These are phyloP conservation scores for Limnephilus auricula DNA, from an alignment of 2,888 invertebrate species.

Conservation along the genomic window DNA sequence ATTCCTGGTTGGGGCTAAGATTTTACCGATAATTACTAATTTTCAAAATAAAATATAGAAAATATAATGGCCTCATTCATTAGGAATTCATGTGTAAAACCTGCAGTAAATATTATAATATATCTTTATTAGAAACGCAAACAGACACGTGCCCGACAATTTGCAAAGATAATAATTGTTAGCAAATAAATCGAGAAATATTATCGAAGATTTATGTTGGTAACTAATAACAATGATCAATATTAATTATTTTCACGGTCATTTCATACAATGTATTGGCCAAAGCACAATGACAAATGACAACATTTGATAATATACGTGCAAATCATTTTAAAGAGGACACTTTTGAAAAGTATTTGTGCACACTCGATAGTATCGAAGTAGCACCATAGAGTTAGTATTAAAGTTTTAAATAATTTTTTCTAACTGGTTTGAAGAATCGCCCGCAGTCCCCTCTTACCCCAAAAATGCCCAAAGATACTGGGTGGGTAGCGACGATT, in stretches of 20 bases:
- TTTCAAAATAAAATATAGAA: background rate
- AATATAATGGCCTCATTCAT: background rate
- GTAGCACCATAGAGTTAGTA: too few species aligned
- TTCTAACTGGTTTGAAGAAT: too few species aligned
- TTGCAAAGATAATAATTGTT: background rate
- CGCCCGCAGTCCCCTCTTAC: too few species aligned
- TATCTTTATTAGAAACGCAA: background rate
- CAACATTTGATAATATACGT: too few species aligned
- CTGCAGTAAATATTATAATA: background rate
- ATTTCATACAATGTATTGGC: background rate
- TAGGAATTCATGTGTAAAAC: background rate
- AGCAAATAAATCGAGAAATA: background rate
- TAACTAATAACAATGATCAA: background rate
- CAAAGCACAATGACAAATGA: background rate
- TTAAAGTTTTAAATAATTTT: too few species aligned
- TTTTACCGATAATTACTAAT: background rate
- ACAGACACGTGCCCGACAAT: background rate
- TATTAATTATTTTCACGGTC: background rate
- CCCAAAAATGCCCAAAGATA: too few species aligned
- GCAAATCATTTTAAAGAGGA: too few species aligned
- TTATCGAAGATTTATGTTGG: background rate
- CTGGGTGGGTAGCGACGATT: too few species aligned
- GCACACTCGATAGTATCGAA: too few species aligned
- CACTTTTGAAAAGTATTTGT: too few species aligned
- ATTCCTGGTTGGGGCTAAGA: background rate